These are phyloP conservation scores for Drosophila paranaensis DNA, from an alignment of 2,888 invertebrate species.

Conservation along the genomic window DNA sequence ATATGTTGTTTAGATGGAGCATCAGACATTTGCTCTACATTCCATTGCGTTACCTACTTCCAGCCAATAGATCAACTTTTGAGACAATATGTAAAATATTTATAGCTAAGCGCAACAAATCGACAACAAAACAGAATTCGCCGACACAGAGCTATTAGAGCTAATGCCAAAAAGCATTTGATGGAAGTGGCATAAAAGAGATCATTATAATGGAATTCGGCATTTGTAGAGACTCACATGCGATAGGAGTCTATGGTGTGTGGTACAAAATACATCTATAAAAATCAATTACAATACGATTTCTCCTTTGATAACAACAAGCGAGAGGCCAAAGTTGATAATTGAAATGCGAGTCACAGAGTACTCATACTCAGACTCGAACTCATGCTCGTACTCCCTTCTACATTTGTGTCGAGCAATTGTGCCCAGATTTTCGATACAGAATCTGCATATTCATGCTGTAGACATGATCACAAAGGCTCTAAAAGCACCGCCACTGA, in stretches of 20 bases:
- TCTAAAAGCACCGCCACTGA: constrained; percentile 75
- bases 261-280: constrained; percentile 48
- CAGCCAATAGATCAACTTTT: constrained; percentile 3
- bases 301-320: constrained; percentile 68
- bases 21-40: constrained; percentile 11
- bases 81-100: constrained; percentile 34
- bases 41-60: constrained; percentile 4
- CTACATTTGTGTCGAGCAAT: constrained; percentile 24
- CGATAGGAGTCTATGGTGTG: neutral
- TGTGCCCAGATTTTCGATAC: constrained; percentile 50
- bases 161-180: constrained; percentile 57
- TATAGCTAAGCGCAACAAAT: constrained; percentile 49
- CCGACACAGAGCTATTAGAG: constrained; percentile 59
- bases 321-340: constrained; percentile 54
- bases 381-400: constrained; percentile 23
- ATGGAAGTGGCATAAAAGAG: constrained; percentile 57
- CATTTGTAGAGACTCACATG: constrained; percentile 20
- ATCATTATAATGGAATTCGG: constrained; percentile 52
- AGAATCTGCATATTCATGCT: constrained; percentile 77
- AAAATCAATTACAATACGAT: constrained; percentile 75
- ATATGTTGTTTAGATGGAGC: neutral
- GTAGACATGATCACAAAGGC: constrained; percentile 68
- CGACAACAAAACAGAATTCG: constrained; percentile 42
- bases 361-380: constrained; percentile 25
- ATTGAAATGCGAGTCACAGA: constrained; percentile 58